phyloP scores from a whole-genome alignment of 1,140 invertebrate genomes.

The Parapsyche elsis region DNA sequence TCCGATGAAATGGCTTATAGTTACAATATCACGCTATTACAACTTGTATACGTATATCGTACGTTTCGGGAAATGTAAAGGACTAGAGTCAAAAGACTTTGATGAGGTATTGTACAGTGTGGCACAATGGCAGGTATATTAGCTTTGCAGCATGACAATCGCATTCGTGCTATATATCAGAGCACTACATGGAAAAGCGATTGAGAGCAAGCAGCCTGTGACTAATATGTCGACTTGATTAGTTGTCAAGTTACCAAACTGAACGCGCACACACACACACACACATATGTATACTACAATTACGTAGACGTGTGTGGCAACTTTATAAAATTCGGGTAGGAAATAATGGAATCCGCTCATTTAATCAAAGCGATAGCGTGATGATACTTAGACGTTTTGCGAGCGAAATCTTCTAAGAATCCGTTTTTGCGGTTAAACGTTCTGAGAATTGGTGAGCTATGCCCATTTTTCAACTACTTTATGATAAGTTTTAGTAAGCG shows the following conservation, averaged over 20 bases:
- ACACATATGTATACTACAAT: not conserved
- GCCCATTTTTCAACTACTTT: slow-evolving; percentile 10
- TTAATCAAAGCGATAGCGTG: too few relatives aligned
- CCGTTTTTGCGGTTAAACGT: not conserved
- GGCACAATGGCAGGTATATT: slow-evolving; percentile 11
- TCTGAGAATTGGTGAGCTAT: slow-evolving; percentile 2
- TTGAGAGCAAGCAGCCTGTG: slow-evolving; percentile 27
- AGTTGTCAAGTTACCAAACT: slow-evolving; percentile 19
- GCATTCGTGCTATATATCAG: slow-evolving; percentile 9
- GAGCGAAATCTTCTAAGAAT: not conserved
- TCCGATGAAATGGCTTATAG: too few relatives aligned
- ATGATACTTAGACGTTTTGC: not conserved
- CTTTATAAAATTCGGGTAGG: not conserved
- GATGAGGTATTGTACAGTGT: slow-evolving; percentile 8
- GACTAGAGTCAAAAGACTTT: slow-evolving; percentile 21
- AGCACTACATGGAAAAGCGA: not conserved
- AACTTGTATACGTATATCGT: too few relatives aligned
- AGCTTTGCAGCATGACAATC: slow-evolving; percentile 30
- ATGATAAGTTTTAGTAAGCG: not conserved
- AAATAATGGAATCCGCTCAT: not conserved
- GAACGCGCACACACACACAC: not conserved
- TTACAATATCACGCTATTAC: too few relatives aligned
- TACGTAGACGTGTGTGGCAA: not conserved
- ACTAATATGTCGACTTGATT: slow-evolving; percentile 32
- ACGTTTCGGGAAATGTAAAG: too few relatives aligned